phyloP scores from a whole-genome alignment of 2,888 invertebrate genomes.

The Drosophila kokeensis region DNA sequence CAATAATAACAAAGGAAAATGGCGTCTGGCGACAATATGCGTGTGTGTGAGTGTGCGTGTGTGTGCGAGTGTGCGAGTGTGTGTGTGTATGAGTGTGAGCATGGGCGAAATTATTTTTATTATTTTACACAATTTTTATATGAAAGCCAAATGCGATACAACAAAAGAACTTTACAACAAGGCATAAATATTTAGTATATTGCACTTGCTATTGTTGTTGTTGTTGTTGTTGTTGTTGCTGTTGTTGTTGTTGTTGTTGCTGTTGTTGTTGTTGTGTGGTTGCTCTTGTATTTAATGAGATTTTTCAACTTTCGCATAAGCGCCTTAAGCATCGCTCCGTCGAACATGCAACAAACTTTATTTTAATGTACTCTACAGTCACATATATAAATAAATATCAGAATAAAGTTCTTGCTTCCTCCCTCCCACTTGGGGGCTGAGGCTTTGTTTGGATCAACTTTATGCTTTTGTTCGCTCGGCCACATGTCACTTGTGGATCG shows the following conservation, averaged over 20 bases:
- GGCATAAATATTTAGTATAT: constrained; percentile 77
- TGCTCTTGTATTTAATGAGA: constrained; percentile 72
- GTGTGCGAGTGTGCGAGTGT: constrained; percentile 16
- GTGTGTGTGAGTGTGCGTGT: constrained; percentile 13
- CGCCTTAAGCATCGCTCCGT: constrained; percentile 66
- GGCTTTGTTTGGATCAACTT: not conserved
- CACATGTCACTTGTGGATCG: not conserved
- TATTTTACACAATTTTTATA: constrained; percentile 79
- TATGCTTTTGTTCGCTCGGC: not conserved
- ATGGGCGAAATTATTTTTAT: constrained; percentile 72
- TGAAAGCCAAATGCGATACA: constrained; percentile 59
- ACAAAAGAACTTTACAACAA: constrained; percentile 70
- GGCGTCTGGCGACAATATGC: constrained; percentile 71
- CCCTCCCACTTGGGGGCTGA: not conserved
- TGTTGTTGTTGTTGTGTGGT: constrained; percentile 15
- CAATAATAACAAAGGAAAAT: constrained; percentile 57
- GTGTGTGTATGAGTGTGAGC: constrained; percentile 28
- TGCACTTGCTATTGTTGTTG: constrained; percentile 54
- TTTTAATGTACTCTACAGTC: constrained; percentile 12
- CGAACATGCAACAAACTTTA: constrained; percentile 38
- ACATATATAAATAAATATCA: not conserved
- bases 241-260: constrained; percentile 27
- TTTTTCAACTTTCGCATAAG: constrained; percentile 75
- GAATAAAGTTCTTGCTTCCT: not conserved
- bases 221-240: constrained; percentile 28